Percentiles rank a stretch among this genome's conserved stretches.
These are phyloP conservation scores for Silurus aristotelis DNA, from an alignment of 2,797 vertebrate genomes.

Conservation along the genomic window DNA sequence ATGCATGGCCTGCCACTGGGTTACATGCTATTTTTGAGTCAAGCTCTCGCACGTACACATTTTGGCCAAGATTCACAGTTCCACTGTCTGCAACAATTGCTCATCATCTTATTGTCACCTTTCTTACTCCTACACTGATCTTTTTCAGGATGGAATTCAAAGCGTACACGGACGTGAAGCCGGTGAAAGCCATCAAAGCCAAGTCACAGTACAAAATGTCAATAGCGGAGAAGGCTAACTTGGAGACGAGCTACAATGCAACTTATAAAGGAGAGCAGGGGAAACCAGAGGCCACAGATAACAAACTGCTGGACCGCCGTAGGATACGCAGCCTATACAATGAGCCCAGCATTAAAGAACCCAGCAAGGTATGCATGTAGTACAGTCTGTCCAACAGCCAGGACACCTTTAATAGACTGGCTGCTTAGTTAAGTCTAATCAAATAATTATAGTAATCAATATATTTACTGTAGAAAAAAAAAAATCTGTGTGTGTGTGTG, in stretches of 20 bases:
- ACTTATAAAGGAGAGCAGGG: slow-evolving; percentile 92
- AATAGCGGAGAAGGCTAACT: slow-evolving; percentile 79
- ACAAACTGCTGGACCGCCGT: slow-evolving; percentile 87
- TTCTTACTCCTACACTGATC: not conserved
- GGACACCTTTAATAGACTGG: not conserved
- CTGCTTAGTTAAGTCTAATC: not conserved
- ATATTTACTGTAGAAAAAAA: no score
- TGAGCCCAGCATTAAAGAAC: slow-evolving; percentile 86
- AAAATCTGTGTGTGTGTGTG: no score
- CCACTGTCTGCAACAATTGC: not conserved
- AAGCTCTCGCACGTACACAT: not conserved
- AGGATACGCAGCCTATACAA: slow-evolving; percentile 97
- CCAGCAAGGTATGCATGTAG: slow-evolving; percentile 79
- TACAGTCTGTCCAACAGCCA: not conserved
- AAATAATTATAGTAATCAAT: not conserved
- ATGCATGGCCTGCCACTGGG: not conserved
- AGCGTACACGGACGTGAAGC: slow-evolving; percentile 90
- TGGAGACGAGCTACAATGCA: slow-evolving; percentile 94
- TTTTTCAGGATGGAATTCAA: slow-evolving; percentile 89
- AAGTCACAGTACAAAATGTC: slow-evolving; percentile 86
- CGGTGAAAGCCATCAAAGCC: slow-evolving; percentile 87
- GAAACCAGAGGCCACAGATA: slow-evolving; percentile 80
- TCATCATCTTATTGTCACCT: not conserved
- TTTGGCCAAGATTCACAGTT: not conserved
- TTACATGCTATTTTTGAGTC: not conserved